Base-by-base conservation (phyloP, 2,888 invertebrate species). In the Thera obeliscata region DNA sequence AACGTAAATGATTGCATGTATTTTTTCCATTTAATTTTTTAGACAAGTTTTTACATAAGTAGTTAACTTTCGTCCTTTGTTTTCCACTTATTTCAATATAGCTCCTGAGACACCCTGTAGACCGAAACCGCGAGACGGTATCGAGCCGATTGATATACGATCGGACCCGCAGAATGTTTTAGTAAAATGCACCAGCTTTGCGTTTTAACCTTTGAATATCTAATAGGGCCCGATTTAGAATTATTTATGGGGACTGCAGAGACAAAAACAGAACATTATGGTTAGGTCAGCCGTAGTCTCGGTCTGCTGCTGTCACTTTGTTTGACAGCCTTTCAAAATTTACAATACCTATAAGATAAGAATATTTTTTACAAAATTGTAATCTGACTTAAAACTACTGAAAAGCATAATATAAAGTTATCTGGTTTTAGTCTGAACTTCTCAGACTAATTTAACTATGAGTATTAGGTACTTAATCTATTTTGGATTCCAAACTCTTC, bases 211-310 rank as follows among this genome's bases (percentile, higher is more conserved):
- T 88, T 87, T 91, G 92, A 90, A 93, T 93, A 91, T 90, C 91
- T 93, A 92, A 92, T 91, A 89, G 88, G 89, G 83, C 83, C 88
- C 89, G 89, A 89, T 90, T 91, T 89, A 86, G 91, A 90, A 89
- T 91, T 87, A 92, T 92, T 91, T 92, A 92, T 93, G 84, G 56
- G 41, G 79, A 79, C 85, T 81, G 78, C 76, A 76, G 87, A 87
- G 88, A 91, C 91, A 91, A 90, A 92, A 91, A 90, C 90, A 88
- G 91, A 87, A 90, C 92, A 85, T 82, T 91, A 91, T 90, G 89
- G 77, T 71, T 79, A 78, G 84, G 85, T 83, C 82, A 79, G 82
- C 35, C 57, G 48, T 22, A 41, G 58, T 12, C 36, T 54, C 33
- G 77, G 61, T 38, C 49, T 3, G 41, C 41, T 38, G 59, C 76